phyloP scores from a whole-genome alignment of 2,888 invertebrate species.

The Leptarthrus brevirostris region DNA sequence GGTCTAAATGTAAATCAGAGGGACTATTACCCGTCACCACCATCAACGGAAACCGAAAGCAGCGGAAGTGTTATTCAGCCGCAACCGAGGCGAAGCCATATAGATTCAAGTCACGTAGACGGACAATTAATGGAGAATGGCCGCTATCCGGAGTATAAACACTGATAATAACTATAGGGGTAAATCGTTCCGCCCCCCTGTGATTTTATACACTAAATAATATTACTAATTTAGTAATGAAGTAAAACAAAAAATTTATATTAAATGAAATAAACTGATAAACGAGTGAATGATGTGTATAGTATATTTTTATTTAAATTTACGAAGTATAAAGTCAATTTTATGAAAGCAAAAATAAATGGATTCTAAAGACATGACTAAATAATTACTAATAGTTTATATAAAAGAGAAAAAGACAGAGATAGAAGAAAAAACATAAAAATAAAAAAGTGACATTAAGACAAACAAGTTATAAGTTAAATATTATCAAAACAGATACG shows the following conservation, averaged over 20 bases:
- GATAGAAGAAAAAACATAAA: background rate
- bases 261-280: constrained; percentile 20
- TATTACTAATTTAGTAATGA: constrained; percentile 33
- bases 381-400: constrained; percentile 8
- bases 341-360: constrained; percentile 47
- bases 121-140: constrained; percentile 72
- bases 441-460: too few relatives aligned
- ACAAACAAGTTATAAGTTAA: background rate
- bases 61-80: constrained; percentile 69
- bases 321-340: constrained; percentile 53
- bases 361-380: constrained; percentile 31
- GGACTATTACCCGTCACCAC: constrained; percentile 68
- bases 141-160: constrained; percentile 81
- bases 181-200: constrained; percentile 52
- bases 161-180: constrained; percentile 71
- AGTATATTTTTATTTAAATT: constrained; percentile 51
- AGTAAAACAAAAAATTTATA: constrained; percentile 31
- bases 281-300: constrained; percentile 19
- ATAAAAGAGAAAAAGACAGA: background rate
- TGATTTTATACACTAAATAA: constrained; percentile 51
- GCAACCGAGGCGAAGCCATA: constrained; percentile 61
- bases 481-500: background rate
- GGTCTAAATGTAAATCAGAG: constrained; percentile 68
- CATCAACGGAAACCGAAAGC: constrained; percentile 70
- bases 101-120: constrained; percentile 65